Conservation (phyloP, 2,113 vertebrate genomes). For the Sturnira hondurensis region DNA sequence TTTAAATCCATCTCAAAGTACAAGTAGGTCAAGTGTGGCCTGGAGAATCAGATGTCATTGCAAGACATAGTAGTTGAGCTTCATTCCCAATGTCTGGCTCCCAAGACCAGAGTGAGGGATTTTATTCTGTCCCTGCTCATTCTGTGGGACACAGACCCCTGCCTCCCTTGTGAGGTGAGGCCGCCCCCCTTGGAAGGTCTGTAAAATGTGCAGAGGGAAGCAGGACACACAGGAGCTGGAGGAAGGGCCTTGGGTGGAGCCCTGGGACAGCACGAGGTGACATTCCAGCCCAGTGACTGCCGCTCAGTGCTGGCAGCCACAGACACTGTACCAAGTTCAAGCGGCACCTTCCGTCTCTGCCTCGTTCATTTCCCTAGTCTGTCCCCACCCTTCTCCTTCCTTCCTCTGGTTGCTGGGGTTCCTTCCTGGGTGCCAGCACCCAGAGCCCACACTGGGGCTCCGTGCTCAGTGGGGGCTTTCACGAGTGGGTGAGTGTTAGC, state of each 20-base stretch:
- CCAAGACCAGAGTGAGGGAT: not conserved
- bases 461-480: fast-evolving
- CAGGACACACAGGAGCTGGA: not conserved
- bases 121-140: not conserved
- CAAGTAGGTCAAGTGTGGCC: not conserved
- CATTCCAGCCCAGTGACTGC: not conserved
- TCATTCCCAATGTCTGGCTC: not conserved
- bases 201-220: not conserved
- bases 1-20: not conserved
- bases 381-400: not conserved
- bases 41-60: not conserved
- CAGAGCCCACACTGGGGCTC: not conserved
- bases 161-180: not conserved
- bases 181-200: fast-evolving
- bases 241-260: not conserved
- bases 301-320: not conserved
- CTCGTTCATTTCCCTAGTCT: not conserved
- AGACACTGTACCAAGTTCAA: not conserved
- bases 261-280: fast-evolving
- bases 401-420: not conserved
- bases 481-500: not conserved
- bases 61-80: not conserved
- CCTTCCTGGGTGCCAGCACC: not conserved
- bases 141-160: not conserved
- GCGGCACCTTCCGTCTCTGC: not conserved